phyloP scores from a whole-genome alignment of 2,113 vertebrate species.

The Plecotus auritus region DNA sequence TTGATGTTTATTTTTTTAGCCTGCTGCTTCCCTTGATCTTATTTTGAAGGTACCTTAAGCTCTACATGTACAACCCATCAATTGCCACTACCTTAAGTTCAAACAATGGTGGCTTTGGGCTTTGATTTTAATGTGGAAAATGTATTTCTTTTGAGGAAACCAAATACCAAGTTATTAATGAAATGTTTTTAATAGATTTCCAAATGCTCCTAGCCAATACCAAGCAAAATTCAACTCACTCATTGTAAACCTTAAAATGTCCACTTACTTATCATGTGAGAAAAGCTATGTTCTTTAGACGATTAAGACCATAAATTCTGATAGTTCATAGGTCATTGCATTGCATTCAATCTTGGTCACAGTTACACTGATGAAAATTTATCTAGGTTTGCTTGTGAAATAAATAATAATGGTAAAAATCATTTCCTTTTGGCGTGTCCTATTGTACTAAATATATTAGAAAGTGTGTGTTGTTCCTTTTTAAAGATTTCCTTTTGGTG shows the following conservation, averaged over 20 bases:
- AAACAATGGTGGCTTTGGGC: slow-evolving; percentile 51
- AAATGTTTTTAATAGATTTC: slow-evolving; percentile 78
- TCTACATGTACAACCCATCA: not conserved
- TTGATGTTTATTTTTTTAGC: slow-evolving; percentile 38
- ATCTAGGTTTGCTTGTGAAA: slow-evolving; percentile 20
- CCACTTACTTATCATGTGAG: slow-evolving; percentile 65
- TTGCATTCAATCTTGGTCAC: not conserved
- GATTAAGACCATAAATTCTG: slow-evolving; percentile 72
- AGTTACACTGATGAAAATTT: not conserved
- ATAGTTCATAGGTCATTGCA: slow-evolving; percentile 35
- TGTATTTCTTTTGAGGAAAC: slow-evolving; percentile 77
- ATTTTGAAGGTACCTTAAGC: slow-evolving; percentile 36
- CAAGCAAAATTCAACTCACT: slow-evolving; percentile 74
- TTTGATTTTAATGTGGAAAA: slow-evolving; percentile 75
- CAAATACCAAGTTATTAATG: slow-evolving; percentile 80
- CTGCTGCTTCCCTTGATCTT: not conserved
- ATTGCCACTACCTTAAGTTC: not conserved
- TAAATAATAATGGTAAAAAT: slow-evolving; percentile 29
- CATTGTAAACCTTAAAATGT: slow-evolving; percentile 72
- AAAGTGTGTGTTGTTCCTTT: not conserved
- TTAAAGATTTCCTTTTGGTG: slow-evolving; percentile 45
- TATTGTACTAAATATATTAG: slow-evolving; percentile 32
- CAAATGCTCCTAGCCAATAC: slow-evolving; percentile 74
- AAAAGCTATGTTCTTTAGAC: slow-evolving; percentile 71
- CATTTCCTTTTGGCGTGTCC: slow-evolving; percentile 26